Conservation (phyloP, 2,888 invertebrate genomes). For the Drosophila mulleri region DNA sequence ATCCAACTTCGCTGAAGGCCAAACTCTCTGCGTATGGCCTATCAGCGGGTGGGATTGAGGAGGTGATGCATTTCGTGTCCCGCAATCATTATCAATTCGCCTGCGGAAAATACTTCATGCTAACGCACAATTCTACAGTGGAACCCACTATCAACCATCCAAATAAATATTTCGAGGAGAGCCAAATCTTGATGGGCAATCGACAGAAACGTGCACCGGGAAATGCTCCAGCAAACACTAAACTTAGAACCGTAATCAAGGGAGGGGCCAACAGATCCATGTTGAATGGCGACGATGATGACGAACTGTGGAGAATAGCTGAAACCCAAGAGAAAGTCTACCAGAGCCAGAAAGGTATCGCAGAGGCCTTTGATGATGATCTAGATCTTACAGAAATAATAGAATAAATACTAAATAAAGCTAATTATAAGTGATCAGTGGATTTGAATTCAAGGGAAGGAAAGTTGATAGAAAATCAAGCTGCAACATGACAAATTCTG, state of each 20-base stretch:
- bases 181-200: conserved; percentile 87
- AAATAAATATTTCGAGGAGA: conserved; percentile 95
- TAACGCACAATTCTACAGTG: conserved; percentile 88
- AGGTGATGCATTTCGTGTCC: conserved; percentile 90
- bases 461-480: neutral
- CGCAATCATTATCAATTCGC: conserved; percentile 95
- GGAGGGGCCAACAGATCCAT: conserved; percentile 65
- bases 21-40: conserved; percentile 90
- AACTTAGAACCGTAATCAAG: conserved; percentile 52
- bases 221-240: conserved; percentile 45
- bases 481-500: neutral
- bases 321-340: conserved; percentile 81
- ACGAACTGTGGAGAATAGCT: conserved; percentile 84
- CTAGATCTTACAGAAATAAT: conserved; percentile 82
- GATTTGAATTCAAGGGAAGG: neutral
- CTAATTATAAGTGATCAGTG: neutral
- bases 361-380: conserved; percentile 82
- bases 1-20: conserved; percentile 89
- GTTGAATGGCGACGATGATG: conserved; percentile 82
- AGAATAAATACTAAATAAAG: conserved; percentile 29
- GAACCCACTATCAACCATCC: conserved; percentile 93
- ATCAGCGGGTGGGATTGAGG: conserved; percentile 88
- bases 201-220: conserved; percentile 67
- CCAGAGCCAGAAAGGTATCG: conserved; percentile 73
- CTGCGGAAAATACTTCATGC: conserved; percentile 94